Evolutionary conservation across 2,888 invertebrate species (phyloP).

Genomic region (Cristatella mucedo): DNA sequence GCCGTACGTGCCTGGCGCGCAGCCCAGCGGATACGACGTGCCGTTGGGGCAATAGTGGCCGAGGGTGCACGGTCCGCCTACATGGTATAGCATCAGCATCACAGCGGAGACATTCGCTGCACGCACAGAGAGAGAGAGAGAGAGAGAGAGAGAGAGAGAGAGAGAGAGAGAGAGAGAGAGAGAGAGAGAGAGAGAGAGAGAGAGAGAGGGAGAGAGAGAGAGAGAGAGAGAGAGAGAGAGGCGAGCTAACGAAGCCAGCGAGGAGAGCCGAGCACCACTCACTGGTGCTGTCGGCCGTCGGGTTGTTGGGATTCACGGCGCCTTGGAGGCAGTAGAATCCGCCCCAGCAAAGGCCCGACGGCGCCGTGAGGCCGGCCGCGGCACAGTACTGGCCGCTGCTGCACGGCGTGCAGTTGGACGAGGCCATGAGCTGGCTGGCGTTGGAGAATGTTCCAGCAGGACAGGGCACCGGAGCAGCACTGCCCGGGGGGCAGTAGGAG

Average conservation of each 20-base stretch:
- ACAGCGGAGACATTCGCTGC: no score
- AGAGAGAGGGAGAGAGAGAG: neutral
- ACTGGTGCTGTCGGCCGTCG: slow-evolving; percentile 5
- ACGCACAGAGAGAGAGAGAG: neutral
- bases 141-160: neutral
- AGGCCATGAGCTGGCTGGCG: slow-evolving; percentile 18
- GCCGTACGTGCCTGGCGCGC: slow-evolving; percentile 20
- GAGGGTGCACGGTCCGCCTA: slow-evolving; percentile 25
- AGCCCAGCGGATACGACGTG: slow-evolving; percentile 23
- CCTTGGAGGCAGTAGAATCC: slow-evolving; percentile 31
- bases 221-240: neutral
- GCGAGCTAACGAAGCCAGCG: no score
- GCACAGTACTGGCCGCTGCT: slow-evolving; percentile 24
- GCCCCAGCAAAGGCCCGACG: slow-evolving; percentile 25
- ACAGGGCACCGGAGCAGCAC: slow-evolving; percentile 21
- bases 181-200: neutral
- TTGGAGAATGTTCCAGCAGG: slow-evolving; percentile 22
- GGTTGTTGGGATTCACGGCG: slow-evolving; percentile 14
- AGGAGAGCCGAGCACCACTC: no score
- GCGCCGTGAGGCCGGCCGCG: slow-evolving; percentile 18
- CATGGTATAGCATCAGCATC: neutral
- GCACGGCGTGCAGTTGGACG: slow-evolving; percentile 24
- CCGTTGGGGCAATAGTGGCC: slow-evolving; percentile 32
- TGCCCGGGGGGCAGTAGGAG: slow-evolving; percentile 21
- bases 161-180: neutral